Evolutionary conservation across 2,797 vertebrate species (phyloP).

Genomic region (Hydrocynus forskahlii): DNA sequence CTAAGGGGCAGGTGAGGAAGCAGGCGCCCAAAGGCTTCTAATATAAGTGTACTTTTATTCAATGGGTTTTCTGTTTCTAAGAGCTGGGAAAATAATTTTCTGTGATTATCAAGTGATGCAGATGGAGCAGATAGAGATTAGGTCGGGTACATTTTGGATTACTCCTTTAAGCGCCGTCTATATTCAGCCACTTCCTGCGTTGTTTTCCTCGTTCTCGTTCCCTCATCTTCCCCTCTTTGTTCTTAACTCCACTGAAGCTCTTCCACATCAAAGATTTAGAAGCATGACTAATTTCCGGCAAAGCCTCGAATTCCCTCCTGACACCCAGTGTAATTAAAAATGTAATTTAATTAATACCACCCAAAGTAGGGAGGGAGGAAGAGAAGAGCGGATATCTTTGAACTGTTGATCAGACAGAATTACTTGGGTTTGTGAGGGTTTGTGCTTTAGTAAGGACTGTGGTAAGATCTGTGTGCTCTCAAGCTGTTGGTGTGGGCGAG

Average conservation of each 20-base stretch:
- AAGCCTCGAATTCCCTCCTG: constrained; percentile 67
- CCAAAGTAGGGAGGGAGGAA: constrained; percentile 23
- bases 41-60: neutral
- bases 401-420: constrained; percentile 33
- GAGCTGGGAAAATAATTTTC: neutral
- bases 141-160: constrained; percentile 14
- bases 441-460: neutral
- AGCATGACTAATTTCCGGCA: constrained; percentile 67
- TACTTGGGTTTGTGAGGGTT: neutral
- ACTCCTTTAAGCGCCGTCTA: constrained; percentile 25
- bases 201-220: constrained; percentile 5
- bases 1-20: neutral
- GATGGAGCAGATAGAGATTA: neutral
- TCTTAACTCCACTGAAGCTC: constrained; percentile 62
- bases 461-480: neutral
- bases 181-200: neutral
- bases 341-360: constrained; percentile 22
- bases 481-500: neutral
- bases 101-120: neutral
- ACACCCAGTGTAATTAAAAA: constrained; percentile 37
- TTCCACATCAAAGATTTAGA: constrained; percentile 69
- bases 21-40: neutral
- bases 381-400: constrained; percentile 18
- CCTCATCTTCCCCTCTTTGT: constrained; percentile 5
- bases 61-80: neutral